Evolutionary conservation across 2,113 vertebrate genomes (phyloP), one percentile per base, ranked within the genome.

Genomic region (Seriola quinqueradiata): DNA sequence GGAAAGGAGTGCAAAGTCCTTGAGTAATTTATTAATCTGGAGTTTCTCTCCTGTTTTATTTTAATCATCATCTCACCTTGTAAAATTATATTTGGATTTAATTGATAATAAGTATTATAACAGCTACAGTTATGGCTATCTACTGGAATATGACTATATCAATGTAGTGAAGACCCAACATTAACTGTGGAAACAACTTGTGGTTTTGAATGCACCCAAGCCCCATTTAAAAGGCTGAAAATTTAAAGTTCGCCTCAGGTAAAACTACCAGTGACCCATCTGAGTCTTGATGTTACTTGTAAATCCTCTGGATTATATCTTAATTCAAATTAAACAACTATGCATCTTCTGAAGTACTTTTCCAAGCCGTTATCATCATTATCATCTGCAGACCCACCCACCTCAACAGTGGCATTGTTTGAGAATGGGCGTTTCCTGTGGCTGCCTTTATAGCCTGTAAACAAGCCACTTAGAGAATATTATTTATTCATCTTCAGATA

Each of bases 121-220:
- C 54, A 25, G 2, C 11, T 28, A 4, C 65, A 69, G 3, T 8
- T 28, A 2, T 38, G 8, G 28, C 5, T 50, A 14, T 50, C 14
- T 21, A n/a, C 74, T 68, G 34, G 13, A 6, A 52, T 52, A 13
- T 60, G 6, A 40, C 11, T 42, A 12, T 17, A 42, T 32, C 13
- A 38, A 0, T 55, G 23, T 19, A 52, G 32, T 42, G 17, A n/a
- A n/a, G 50, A 54, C 50, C n/a, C 7, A n/a, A 21, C 28, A 1
- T 12, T 32, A 52, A 60, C 44, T 28, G 55, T 25, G 32, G 3
- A 19, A 34, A 64, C 48, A n/a, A 3, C 9, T 59, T 67, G 61
- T n/a, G 61, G 7, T 58, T 48, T 23, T 81, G 78, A 80, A 80
- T 50, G 77, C 40, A 67, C n/a, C 78, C 42, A 76, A 0, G 58